These are phyloP conservation scores for Gobius niger DNA, from an alignment of 2,113 vertebrate species.

Conservation along the genomic window DNA sequence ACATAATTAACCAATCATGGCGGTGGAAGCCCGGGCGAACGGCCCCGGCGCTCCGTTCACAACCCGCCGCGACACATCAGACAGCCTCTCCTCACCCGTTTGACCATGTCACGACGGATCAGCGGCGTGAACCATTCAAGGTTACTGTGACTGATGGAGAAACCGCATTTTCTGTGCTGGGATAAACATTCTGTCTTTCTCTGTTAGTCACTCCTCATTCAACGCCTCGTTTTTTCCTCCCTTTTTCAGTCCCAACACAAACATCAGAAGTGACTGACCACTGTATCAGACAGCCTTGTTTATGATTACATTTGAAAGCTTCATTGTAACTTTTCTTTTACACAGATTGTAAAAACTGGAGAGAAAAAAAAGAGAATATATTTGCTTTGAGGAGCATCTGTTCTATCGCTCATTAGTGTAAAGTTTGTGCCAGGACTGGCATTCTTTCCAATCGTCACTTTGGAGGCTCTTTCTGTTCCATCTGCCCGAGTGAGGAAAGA, in stretches of 20 bases:
- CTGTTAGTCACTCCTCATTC: conserved; percentile 45
- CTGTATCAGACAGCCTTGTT: neutral
- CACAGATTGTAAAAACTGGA: conserved; percentile 12
- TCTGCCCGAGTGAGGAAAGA: conserved; percentile 41
- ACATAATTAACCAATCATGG: conserved; percentile 69
- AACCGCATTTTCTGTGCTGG: conserved; percentile 27
- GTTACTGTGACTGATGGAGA: conserved; percentile 55
- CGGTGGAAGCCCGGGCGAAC: conserved; percentile 37
- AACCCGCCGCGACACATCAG: conserved; percentile 50
- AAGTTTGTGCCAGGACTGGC: conserved; percentile 41
- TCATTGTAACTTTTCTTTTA: neutral
- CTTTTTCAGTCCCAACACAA: neutral
- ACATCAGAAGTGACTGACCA: neutral
- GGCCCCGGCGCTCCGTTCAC: conserved; percentile 31
- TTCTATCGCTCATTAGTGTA: conserved; percentile 52
- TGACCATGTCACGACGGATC: conserved; percentile 49
- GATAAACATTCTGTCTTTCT: conserved; percentile 61
- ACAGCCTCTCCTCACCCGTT: conserved; percentile 19
- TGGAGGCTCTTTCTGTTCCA: conserved; percentile 40
- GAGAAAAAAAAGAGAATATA: conserved; percentile 6
- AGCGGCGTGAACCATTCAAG: conserved; percentile 43
- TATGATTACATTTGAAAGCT: neutral
- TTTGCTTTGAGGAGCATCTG: conserved; percentile 44
- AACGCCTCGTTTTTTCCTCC: neutral
- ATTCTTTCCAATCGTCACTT: conserved; percentile 52